Conservation (phyloP, 2,797 vertebrate species). For the Coregonus ussuriensis region DNA sequence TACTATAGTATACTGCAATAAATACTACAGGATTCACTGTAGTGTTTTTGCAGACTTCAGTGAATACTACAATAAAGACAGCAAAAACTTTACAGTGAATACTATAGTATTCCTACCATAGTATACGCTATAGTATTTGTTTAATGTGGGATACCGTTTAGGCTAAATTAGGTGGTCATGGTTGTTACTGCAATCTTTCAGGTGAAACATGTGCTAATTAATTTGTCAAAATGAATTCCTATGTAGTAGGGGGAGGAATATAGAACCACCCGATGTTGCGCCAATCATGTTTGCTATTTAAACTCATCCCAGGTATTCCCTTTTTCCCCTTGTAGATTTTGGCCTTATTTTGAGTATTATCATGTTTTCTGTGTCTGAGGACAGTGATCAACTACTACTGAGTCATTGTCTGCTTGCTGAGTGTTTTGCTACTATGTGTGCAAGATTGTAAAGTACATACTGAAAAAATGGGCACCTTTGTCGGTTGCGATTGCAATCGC, state of each 20-base stretch:
- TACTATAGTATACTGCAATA: no score
- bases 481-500: neutral
- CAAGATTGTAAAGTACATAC: conserved; percentile 4
- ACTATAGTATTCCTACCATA: no score
- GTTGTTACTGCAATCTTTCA: conserved; percentile 21
- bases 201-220: conserved; percentile 35
- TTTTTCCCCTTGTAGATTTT: conserved; percentile 19
- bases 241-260: neutral
- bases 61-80: no score
- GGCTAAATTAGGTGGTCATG: neutral
- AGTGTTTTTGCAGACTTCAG: no score
- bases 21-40: no score
- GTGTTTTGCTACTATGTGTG: conserved; percentile 14
- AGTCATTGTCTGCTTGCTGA: conserved; percentile 22
- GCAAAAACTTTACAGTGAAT: no score
- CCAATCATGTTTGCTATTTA: conserved; percentile 20
- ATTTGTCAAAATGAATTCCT: conserved; percentile 13
- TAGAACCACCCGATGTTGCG: neutral
- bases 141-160: no score
- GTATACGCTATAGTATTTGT: no score
- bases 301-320: conserved; percentile 5
- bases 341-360: conserved; percentile 16
- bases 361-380: conserved; percentile 26
- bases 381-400: conserved; percentile 16
- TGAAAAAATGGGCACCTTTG: conserved; percentile 17